A percentile compares a stretch with the other conserved stretches of the same genome.
Conservation (phyloP, 2,797 vertebrate genomes). For the Peromyscus aztecus region DNA sequence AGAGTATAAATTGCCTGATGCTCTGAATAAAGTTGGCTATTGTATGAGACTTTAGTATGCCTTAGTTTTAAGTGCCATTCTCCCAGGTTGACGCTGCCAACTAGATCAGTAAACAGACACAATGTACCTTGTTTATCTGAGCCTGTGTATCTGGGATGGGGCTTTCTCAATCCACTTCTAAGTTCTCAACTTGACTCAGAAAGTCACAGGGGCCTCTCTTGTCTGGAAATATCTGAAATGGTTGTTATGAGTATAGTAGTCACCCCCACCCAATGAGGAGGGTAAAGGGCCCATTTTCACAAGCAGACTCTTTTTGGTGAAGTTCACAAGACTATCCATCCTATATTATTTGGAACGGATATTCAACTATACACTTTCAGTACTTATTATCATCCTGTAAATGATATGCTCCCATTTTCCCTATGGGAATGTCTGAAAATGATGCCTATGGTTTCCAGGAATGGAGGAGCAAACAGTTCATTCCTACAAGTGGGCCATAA, state of each 20-base stretch:
- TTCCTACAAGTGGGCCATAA: no score
- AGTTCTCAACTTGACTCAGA: background rate
- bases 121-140: background rate
- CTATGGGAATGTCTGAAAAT: no score
- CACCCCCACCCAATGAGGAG: background rate
- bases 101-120: background rate
- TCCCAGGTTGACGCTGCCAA: background rate
- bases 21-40: background rate
- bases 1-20: background rate
- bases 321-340: background rate
- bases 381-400: no score
- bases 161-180: background rate
- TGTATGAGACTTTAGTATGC: background rate
- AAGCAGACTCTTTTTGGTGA: no score
- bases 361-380: no score
- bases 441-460: no score
- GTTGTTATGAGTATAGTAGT: background rate
- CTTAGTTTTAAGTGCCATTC: background rate
- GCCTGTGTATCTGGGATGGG: background rate
- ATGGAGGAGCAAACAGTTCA: no score
- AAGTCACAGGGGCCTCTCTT: background rate
- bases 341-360: no score
- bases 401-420: no score
- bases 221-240: background rate
- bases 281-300: background rate